Conservation (phyloP, 2,797 vertebrate genomes). For the Oreochromis mossambicus region DNA sequence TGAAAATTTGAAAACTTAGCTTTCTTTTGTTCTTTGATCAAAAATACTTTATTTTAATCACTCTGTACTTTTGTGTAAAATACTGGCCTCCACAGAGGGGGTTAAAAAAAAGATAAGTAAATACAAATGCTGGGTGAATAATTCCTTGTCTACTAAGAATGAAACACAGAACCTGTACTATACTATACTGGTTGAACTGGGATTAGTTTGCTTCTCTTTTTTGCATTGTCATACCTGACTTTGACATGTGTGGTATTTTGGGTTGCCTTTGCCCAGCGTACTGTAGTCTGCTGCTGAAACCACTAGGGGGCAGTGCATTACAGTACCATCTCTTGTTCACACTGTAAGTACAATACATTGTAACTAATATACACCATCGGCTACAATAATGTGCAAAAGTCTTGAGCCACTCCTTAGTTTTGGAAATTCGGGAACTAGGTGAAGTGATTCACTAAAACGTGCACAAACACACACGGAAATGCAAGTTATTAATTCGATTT, state of each 20-base stretch:
- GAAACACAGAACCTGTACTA: neutral
- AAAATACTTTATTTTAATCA: neutral
- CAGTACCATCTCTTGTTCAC: neutral
- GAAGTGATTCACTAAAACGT: neutral
- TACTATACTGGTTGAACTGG: neutral
- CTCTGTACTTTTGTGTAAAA: neutral
- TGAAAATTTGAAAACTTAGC: neutral
- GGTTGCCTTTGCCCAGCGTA: neutral
- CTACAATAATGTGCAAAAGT: neutral
- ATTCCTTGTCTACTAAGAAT: neutral
- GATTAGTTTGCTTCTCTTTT: neutral
- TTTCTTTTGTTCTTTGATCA: neutral
- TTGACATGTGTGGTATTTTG: neutral
- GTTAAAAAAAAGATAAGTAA: neutral
- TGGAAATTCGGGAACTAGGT: neutral
- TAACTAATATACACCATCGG: neutral
- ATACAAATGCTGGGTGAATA: neutral
- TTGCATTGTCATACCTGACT: neutral
- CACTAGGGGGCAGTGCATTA: constrained; percentile 8
- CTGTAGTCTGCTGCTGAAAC: neutral
- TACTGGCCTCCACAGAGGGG: neutral
- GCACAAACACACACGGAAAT: neutral
- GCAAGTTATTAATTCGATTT: neutral
- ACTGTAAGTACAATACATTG: neutral
- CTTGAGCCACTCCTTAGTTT: neutral